A percentile compares a stretch with the other conserved stretches of the same genome.
These are phyloP conservation scores for Euplexia lucipara DNA, from an alignment of 2,888 invertebrate genomes.

Conservation along the genomic window DNA sequence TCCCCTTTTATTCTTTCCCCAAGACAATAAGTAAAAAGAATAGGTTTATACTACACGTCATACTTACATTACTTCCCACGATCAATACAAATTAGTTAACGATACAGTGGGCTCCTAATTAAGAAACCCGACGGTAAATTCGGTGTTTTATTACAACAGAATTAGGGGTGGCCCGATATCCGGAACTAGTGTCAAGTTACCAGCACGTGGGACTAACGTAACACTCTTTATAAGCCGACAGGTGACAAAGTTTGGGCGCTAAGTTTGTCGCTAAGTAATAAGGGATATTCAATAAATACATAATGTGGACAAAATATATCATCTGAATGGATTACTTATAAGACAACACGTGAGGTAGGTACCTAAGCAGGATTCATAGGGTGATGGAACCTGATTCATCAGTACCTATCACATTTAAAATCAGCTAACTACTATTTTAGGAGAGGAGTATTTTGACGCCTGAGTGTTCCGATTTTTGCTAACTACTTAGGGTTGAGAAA, in stretches of 20 bases:
- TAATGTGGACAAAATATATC: too few relatives aligned
- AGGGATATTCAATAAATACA: not conserved
- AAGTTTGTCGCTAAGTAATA: constrained; percentile 48
- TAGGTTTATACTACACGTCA: not conserved
- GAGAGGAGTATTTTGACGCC: too few relatives aligned
- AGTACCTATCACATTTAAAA: too few relatives aligned
- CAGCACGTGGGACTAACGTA: constrained; percentile 37
- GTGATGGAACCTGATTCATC: too few relatives aligned
- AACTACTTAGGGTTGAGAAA: too few relatives aligned
- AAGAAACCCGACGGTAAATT: constrained; percentile 60
- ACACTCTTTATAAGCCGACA: constrained; percentile 41
- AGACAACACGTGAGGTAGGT: too few relatives aligned
- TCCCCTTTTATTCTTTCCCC: not conserved
- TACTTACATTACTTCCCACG: not conserved
- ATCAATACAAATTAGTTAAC: constrained; percentile 39
- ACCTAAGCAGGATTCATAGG: too few relatives aligned
- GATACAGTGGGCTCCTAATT: constrained; percentile 44
- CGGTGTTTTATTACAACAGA: constrained; percentile 64
- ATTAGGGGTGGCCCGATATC: constrained; percentile 61
- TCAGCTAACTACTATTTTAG: too few relatives aligned
- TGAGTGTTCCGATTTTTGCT: too few relatives aligned
- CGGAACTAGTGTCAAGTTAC: constrained; percentile 57
- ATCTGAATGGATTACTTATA: too few relatives aligned
- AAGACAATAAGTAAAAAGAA: not conserved
- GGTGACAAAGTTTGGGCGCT: constrained; percentile 48